Conservation (phyloP, 2,797 vertebrate genomes). For the Smutsia temminckii region DNA sequence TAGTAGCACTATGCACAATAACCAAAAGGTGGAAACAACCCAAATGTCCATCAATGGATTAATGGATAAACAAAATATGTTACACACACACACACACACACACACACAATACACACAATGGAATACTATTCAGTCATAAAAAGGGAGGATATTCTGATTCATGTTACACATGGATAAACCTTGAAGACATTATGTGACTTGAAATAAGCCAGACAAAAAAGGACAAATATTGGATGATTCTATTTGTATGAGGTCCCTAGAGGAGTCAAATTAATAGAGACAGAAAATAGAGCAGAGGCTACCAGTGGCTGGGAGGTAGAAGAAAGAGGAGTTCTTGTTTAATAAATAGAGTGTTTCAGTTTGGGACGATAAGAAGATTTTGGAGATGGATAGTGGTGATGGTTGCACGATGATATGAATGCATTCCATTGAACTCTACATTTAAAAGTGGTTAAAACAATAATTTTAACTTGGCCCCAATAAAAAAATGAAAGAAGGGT, state of each 20-base stretch:
- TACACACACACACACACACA: rapidly evolving
- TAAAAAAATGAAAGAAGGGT: background rate
- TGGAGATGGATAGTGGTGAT: background rate
- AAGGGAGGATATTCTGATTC: background rate
- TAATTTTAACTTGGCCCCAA: background rate
- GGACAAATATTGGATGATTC: background rate
- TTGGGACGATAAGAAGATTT: background rate
- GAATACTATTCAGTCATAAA: background rate
- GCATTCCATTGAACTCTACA: background rate
- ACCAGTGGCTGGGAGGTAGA: too few relatives aligned
- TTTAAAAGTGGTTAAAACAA: background rate
- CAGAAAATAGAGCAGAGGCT: too few relatives aligned
- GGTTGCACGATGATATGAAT: too few relatives aligned
- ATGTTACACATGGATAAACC: rapidly evolving
- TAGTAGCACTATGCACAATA: background rate
- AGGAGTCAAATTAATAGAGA: background rate
- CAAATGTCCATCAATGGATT: background rate
- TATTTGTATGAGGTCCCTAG: too few relatives aligned
- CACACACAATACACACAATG: rapidly evolving
- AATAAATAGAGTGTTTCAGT: background rate
- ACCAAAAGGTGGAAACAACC: background rate
- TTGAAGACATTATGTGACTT: background rate
- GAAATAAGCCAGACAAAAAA: background rate
- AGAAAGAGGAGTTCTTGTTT: background rate
- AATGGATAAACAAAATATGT: background rate